phyloP scores from a whole-genome alignment of 2,113 vertebrate species.

The Setophaga coronata region DNA sequence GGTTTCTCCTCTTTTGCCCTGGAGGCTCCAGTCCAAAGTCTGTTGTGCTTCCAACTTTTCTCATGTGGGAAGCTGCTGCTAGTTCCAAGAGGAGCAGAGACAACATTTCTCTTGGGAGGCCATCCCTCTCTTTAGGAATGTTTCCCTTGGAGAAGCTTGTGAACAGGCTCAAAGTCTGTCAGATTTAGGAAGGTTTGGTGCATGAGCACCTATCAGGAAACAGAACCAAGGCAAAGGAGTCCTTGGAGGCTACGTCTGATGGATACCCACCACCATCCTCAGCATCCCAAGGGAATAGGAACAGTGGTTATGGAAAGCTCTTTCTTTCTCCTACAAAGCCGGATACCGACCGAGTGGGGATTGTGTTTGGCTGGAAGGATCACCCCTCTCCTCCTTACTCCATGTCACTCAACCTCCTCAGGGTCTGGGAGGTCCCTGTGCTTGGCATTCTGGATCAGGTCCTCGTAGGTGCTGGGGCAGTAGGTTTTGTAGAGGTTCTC shows the following conservation, averaged over 20 bases:
- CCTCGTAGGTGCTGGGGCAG: conserved; percentile 72
- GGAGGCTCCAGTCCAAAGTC: background rate
- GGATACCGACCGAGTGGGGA: accelerated
- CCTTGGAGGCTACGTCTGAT: accelerated
- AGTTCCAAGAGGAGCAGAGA: background rate
- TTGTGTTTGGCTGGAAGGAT: background rate
- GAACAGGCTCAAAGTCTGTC: background rate
- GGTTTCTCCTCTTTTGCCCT: background rate
- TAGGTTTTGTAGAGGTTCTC: conserved; percentile 73
- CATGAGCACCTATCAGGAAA: background rate
- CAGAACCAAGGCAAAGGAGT: background rate
- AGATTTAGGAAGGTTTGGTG: background rate
- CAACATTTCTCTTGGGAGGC: background rate
- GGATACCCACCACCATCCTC: background rate
- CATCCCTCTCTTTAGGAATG: background rate
- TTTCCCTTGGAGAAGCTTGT: background rate
- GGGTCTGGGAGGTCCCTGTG: background rate
- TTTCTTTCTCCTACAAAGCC: background rate
- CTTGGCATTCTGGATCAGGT: conserved; percentile 23
- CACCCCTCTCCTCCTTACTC: background rate
- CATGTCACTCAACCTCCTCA: background rate
- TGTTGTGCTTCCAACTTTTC: background rate
- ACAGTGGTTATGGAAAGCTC: background rate
- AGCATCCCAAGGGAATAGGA: background rate
- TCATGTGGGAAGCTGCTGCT: accelerated